Evolutionary conservation across 1,140 invertebrate genomes (phyloP), one percentile per base, ranked within the genome.

Genomic region (Belonocnema kinseyi): DNA sequence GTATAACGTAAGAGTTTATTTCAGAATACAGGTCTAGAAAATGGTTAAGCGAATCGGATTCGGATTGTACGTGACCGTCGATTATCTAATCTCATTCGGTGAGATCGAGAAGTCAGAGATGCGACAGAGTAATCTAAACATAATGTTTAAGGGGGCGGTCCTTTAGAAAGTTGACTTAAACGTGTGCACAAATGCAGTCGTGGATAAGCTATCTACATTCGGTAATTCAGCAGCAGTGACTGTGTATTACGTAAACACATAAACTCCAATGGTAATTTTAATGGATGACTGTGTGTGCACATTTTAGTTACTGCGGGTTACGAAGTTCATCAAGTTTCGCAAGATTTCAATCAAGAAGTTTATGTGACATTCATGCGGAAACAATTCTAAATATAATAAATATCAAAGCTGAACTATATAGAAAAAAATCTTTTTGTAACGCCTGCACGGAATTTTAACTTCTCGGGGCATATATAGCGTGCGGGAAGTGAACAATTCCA

Each of bases 101-200:
- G 40, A 51, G 56, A 66, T 17, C 17, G 33, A 50, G 56, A 75
- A 58, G 52, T 51, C 40, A 6, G 66, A 54, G 66, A 72, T 70
- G 46, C 40, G 74, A 76, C 76, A 77, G 61, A 73, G 19, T 46
- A 52, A 58, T 26, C 70, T 73, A 76, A 82, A 80, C 51, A 80
- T 50, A 71, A 75, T 70, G 78, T 84, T 82, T 81, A 82, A 78
- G 76, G 82, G 50, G 82, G 81, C 80, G 85, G 79, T 80, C 54
- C 77, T 81, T 33, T 82, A 79, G 80, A 83, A 85, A 85, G 82
- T 87, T 81, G 80, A 72, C 73, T 54, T 76, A 85, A 80, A 66
- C 58, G 26, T n/a, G 50, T 71, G 53, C 77, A 56, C 80, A 73
- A 80, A 83, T 82, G 77, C 77, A 72, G 78, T 79, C 50, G 16